A percentile compares a stretch with the other conserved stretches of the same genome.
Evolutionary conservation across 2,797 vertebrate genomes (phyloP).

Genomic region (Cyprinodon diabolis): DNA sequence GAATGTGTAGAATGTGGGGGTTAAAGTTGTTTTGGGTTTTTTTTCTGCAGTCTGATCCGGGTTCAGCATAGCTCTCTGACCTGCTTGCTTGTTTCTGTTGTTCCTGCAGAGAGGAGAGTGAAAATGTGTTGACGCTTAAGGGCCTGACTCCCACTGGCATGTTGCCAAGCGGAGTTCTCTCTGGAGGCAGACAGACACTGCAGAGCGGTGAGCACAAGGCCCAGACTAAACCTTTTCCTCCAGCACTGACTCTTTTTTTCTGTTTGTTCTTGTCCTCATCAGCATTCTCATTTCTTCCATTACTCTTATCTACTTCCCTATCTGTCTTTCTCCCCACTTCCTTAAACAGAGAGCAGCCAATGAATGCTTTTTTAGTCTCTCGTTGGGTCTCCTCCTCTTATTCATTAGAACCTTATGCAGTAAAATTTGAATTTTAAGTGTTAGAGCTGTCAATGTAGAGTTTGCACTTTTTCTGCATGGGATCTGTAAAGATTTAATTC

Average conservation of each 20-base stretch:
- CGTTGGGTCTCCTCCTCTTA: not conserved
- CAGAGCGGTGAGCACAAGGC: constrained; percentile 81
- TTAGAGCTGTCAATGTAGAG: not conserved
- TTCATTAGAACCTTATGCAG: not conserved
- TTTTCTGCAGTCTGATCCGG: constrained; percentile 10
- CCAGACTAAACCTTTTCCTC: constrained; percentile 24
- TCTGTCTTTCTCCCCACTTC: constrained; percentile 5
- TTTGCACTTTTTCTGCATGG: not conserved
- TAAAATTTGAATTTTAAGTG: not conserved
- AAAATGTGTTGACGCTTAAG: constrained; percentile 87
- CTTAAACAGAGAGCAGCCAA: constrained; percentile 5
- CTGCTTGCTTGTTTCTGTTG: constrained; percentile 42
- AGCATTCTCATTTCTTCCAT: constrained; percentile 18
- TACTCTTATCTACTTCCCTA: constrained; percentile 15
- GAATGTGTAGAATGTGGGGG: not conserved
- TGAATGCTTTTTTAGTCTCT: constrained; percentile 11
- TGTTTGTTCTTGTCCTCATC: constrained; percentile 25
- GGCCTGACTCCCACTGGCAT: constrained; percentile 87
- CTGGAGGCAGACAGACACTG: constrained; percentile 86
- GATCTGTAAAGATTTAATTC: not conserved
- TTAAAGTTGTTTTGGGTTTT: not conserved
- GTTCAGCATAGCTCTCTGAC: constrained; percentile 43
- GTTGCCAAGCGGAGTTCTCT: constrained; percentile 85
- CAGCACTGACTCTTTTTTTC: constrained; percentile 28
- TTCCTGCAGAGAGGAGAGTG: constrained; percentile 85